Base-by-base conservation (phyloP, 2,888 invertebrate species). In the Argyresthia goedartella region DNA sequence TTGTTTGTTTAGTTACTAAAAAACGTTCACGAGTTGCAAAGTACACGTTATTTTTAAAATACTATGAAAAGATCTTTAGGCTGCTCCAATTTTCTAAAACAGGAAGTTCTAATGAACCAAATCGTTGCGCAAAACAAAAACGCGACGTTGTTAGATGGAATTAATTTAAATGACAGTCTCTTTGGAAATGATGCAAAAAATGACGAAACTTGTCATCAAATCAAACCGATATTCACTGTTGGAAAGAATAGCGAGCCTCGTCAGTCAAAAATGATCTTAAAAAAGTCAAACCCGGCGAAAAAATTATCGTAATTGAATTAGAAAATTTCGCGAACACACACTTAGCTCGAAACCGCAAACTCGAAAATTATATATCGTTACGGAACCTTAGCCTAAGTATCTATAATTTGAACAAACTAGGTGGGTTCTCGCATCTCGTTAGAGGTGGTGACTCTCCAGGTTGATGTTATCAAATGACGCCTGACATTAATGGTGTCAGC, bases 21-120 rank as follows among this genome's bases (percentile, higher is more conserved):
- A n/a, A n/a, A n/a, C n/a, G n/a, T n/a, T n/a, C n/a, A n/a, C n/a
- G n/a, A n/a, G n/a, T n/a, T n/a, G n/a, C n/a, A n/a, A n/a, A n/a
- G n/a, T n/a, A n/a, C n/a, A n/a, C n/a, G n/a, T n/a, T n/a, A n/a
- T n/a, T n/a, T n/a, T n/a, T n/a, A n/a, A n/a, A n/a, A n/a, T n/a
- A n/a, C n/a, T n/a, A n/a, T n/a, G n/a, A n/a, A n/a, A n/a, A n/a
- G n/a, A n/a, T n/a, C n/a, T n/a, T n/a, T n/a, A n/a, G n/a, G n/a
- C n/a, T n/a, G n/a, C n/a, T n/a, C n/a, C n/a, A n/a, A n/a, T n/a
- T n/a, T n/a, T n/a, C n/a, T n/a, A 25, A 66, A 58, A 69, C 76
- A 75, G 80, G 79, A 80, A 73, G 71, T 77, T 56, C 62, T 79
- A 74, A 79, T 73, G 71, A 71, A 71, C 60, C 62, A 67, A 66